Percentiles rank a stretch among this genome's conserved stretches.
Conservation (phyloP, 2,888 invertebrate genomes). For the Isotomurus palustris region DNA sequence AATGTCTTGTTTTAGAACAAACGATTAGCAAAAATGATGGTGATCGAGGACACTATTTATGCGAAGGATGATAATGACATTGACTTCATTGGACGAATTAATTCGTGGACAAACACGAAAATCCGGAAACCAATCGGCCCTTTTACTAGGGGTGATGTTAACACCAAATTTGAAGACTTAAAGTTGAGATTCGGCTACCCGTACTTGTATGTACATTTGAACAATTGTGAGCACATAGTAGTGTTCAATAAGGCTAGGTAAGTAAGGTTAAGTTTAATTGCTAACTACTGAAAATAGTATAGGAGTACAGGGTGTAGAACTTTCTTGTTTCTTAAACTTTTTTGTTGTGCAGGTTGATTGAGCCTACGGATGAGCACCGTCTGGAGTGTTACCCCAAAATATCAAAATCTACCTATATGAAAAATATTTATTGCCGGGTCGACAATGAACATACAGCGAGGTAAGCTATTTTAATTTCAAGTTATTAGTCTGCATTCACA, state of each 20-base stretch:
- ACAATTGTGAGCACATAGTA: conserved; percentile 80
- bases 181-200: conserved; percentile 62
- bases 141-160: conserved; percentile 38
- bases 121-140: conserved; percentile 50
- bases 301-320: background rate
- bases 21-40: conserved; percentile 69
- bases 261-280: background rate
- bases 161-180: conserved; percentile 55
- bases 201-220: conserved; percentile 84
- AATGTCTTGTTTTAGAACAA: conserved; percentile 58
- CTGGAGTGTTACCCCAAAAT: conserved; percentile 19
- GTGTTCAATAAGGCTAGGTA: conserved; percentile 69
- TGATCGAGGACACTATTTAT: conserved; percentile 73
- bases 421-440: conserved; percentile 32
- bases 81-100: conserved; percentile 64
- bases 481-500: background rate
- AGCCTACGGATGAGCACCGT: conserved; percentile 20
- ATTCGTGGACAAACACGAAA: conserved; percentile 58
- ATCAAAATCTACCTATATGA: conserved; percentile 20
- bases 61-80: conserved; percentile 56
- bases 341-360: conserved; percentile 19
- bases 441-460: conserved; percentile 37
- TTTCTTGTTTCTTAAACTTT: background rate
- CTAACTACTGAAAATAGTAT: too few species aligned
- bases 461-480: conserved; percentile 10